Evolutionary conservation across 2,797 vertebrate genomes (phyloP).

Genomic region (Danio albolineatus): DNA sequence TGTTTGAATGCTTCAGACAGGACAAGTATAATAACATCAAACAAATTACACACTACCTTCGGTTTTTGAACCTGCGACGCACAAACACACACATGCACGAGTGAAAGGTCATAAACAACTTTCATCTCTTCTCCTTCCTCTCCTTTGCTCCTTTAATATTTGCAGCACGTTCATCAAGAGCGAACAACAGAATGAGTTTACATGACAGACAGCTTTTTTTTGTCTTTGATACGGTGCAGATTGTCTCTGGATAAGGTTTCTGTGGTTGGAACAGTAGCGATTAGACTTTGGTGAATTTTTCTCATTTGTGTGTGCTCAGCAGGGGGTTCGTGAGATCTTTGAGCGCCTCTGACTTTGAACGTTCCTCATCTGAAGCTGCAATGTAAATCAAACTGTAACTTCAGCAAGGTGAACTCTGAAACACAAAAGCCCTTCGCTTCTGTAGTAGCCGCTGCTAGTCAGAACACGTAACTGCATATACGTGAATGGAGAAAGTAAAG

Average conservation of each 20-base stretch:
- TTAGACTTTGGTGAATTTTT: conserved; percentile 94
- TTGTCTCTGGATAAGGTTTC: conserved; percentile 78
- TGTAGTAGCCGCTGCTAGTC: conserved; percentile 49
- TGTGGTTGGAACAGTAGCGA: conserved; percentile 87
- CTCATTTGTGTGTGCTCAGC: conserved; percentile 84
- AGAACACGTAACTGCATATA: conserved; percentile 2
- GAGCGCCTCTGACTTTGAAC: conserved; percentile 92
- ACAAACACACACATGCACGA: background rate
- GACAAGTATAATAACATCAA: conserved; percentile 12
- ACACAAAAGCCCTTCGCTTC: conserved; percentile 85
- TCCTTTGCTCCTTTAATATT: conserved; percentile 30
- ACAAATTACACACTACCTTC: conserved; percentile 19
- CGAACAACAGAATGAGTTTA: conserved; percentile 41
- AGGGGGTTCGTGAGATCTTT: conserved; percentile 72
- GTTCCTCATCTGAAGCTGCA: conserved; percentile 88
- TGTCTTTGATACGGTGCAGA: conserved; percentile 52
- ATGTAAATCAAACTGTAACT: conserved; percentile 91
- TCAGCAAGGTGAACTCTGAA: conserved; percentile 85
- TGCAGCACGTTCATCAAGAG: conserved; percentile 27
- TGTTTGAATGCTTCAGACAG: background rate
- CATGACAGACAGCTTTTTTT: conserved; percentile 38
- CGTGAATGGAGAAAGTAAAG: background rate
- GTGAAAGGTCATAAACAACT: conserved; percentile 42
- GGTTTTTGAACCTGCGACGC: background rate
- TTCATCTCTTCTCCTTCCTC: conserved; percentile 28